Evolutionary conservation across 2,888 invertebrate genomes (phyloP).

Genomic region (Apotomis turbidana): DNA sequence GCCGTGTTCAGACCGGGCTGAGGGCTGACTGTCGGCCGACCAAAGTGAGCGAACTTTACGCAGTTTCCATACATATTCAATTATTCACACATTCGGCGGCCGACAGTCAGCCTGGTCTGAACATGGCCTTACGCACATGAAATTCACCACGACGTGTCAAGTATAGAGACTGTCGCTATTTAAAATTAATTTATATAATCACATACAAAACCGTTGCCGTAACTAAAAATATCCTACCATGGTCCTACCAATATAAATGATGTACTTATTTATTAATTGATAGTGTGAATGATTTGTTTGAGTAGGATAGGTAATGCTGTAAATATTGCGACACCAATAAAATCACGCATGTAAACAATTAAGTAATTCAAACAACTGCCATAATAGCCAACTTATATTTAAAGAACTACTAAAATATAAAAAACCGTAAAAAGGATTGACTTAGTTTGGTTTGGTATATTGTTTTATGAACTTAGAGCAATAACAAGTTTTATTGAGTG

Average conservation of each 20-base stretch:
- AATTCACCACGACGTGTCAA: too few relatives aligned
- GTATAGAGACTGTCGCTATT: too few relatives aligned
- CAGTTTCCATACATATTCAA: too few relatives aligned
- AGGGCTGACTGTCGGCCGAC: too few relatives aligned
- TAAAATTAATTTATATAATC: too few relatives aligned
- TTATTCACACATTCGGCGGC: too few relatives aligned
- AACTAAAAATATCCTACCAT: too few relatives aligned
- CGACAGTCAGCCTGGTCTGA: too few relatives aligned
- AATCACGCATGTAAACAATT: slow-evolving; percentile 7
- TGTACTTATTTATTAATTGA: not conserved
- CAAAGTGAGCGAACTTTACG: too few relatives aligned
- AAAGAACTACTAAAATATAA: slow-evolving; percentile 36
- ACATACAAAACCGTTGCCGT: too few relatives aligned
- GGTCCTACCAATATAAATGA: not conserved
- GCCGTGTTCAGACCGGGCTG: too few relatives aligned
- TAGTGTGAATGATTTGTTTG: not conserved
- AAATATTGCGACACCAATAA: slow-evolving; percentile 14
- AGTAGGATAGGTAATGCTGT: not conserved
- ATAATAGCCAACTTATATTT: slow-evolving; percentile 24
- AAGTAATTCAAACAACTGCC: slow-evolving; percentile 21
- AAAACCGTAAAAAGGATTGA: slow-evolving; percentile 39
- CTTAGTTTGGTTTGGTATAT: slow-evolving; percentile 37
- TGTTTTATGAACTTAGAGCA: slow-evolving; percentile 41
- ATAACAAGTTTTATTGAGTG: slow-evolving; percentile 41
- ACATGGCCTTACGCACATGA: too few relatives aligned